These are phyloP conservation scores for Volucella inflata DNA, from an alignment of 2,888 invertebrate genomes.

Conservation along the genomic window DNA sequence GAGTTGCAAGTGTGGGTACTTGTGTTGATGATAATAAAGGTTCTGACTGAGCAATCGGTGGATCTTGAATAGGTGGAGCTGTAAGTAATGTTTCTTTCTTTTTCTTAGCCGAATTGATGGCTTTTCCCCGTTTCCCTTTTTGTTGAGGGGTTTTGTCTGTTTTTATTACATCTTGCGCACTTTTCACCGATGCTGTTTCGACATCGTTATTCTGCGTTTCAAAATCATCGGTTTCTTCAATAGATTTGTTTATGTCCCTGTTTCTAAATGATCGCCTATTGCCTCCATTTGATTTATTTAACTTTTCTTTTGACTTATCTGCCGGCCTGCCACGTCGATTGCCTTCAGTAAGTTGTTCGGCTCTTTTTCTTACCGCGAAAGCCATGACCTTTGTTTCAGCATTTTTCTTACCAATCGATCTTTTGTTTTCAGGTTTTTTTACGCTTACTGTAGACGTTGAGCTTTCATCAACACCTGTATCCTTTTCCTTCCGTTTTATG, in stretches of 20 bases:
- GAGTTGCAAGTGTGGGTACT: conserved; percentile 33
- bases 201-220: conserved; percentile 75
- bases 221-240: conserved; percentile 50
- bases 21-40: neutral
- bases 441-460: conserved; percentile 45
- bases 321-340: conserved; percentile 82
- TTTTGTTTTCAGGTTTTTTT: conserved; percentile 58
- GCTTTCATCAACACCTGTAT: conserved; percentile 44
- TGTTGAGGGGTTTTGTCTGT: conserved; percentile 52
- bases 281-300: conserved; percentile 77
- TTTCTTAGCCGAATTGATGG: conserved; percentile 42
- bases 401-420: conserved; percentile 36
- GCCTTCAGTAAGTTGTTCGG: conserved; percentile 83
- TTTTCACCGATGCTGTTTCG: conserved; percentile 76
- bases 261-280: conserved; percentile 82
- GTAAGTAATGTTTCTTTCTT: conserved; percentile 30
- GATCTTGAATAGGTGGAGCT: conserved; percentile 19
- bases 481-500: conserved; percentile 53
- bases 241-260: conserved; percentile 36
- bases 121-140: conserved; percentile 55
- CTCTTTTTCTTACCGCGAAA: conserved; percentile 86
- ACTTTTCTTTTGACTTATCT: conserved; percentile 81
- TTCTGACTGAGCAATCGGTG: conserved; percentile 23
- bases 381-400: conserved; percentile 80
- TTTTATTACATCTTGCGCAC: conserved; percentile 73